Percentiles rank a stretch among this genome's conserved stretches.
phyloP scores from a whole-genome alignment of 2,113 vertebrate genomes.

The Seriola rivoliana region DNA sequence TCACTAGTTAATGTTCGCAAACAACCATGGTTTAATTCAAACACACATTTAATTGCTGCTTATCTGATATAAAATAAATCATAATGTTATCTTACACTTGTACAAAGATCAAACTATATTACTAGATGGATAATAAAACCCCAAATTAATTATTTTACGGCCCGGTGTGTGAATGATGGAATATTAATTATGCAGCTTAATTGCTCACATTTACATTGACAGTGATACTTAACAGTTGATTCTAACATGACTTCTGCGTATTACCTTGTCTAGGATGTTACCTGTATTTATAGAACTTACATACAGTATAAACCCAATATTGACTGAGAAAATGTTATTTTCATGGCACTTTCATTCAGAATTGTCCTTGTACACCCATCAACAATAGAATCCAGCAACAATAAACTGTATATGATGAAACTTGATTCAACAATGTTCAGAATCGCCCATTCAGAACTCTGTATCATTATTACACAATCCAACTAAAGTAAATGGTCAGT shows the following conservation, averaged over 20 bases:
- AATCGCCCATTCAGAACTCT: not conserved
- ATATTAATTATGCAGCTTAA: conserved; percentile 13
- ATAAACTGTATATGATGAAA: not conserved
- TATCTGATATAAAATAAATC: conserved; percentile 9
- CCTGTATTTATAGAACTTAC: no score
- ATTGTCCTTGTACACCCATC: not conserved
- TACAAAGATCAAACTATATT: not conserved
- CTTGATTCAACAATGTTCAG: not conserved
- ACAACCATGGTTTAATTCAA: conserved; percentile 26
- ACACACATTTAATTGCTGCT: not conserved
- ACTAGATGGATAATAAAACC: conserved; percentile 27
- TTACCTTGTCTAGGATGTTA: not conserved
- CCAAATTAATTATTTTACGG: conserved; percentile 22
- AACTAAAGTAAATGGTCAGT: not conserved
- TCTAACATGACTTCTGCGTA: not conserved
- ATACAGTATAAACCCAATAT: not conserved
- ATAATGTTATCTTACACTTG: not conserved
- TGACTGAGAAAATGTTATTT: not conserved
- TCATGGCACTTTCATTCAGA: not conserved
- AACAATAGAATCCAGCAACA: not conserved
- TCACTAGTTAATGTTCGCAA: conserved; percentile 20
- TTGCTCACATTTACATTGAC: conserved; percentile 1
- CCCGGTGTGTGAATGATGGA: conserved; percentile 1
- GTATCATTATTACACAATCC: not conserved
- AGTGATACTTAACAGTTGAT: not conserved